A percentile compares a stretch with the other conserved stretches of the same genome.
These are phyloP conservation scores for Pocillopora damicornis DNA, from an alignment of 64 coral and sea anemone genomes.

Conservation along the genomic window DNA sequence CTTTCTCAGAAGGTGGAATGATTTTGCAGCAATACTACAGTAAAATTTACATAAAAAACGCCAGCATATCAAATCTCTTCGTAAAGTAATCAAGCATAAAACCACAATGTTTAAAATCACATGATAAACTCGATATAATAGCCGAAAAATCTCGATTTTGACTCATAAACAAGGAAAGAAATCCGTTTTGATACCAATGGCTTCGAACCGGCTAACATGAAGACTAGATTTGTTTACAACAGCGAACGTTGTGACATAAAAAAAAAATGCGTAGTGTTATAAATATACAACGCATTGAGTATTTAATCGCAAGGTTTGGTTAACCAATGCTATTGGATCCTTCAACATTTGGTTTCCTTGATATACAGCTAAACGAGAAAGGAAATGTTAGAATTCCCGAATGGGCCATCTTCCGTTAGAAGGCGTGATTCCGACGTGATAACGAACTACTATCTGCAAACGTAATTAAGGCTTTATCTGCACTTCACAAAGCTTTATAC, in stretches of 20 bases:
- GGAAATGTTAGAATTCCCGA: neutral
- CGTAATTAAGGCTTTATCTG: neutral
- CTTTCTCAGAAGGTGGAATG: neutral
- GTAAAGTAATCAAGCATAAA: neutral
- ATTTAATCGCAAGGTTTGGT: neutral
- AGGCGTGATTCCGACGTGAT: neutral
- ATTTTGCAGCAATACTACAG: neutral
- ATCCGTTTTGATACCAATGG: neutral
- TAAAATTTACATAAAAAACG: constrained; percentile 30
- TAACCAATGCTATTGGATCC: neutral
- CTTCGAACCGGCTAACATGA: no score
- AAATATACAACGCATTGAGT: no score
- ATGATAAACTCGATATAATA: neutral
- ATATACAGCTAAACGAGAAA: neutral
- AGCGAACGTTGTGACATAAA: neutral
- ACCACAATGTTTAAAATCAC: constrained; percentile 1
- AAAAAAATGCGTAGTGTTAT: neutral
- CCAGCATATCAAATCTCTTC: neutral
- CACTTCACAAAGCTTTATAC: neutral
- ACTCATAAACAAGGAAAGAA: neutral
- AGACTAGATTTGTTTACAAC: no score
- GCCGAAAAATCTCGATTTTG: neutral
- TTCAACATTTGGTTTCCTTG: neutral
- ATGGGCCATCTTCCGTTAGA: neutral
- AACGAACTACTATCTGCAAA: neutral